A percentile compares a stretch with the other conserved stretches of the same genome.
Evolutionary conservation across 1,140 invertebrate genomes (phyloP).

Genomic region (Daktulosphaira vitifoliae): DNA sequence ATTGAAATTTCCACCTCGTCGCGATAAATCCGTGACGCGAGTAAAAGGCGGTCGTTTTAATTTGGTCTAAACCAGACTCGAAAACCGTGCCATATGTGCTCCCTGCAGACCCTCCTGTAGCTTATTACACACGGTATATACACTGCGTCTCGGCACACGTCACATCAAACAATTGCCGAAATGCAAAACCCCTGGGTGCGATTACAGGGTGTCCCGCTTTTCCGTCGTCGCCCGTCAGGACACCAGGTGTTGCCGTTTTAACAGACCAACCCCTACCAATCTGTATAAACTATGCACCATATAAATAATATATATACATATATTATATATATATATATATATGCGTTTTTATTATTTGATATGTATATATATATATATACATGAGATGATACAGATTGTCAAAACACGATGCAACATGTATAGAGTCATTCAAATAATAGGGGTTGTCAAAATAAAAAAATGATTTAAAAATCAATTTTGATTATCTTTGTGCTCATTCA

Average conservation of each 20-base stretch:
- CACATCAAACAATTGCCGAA: slow-evolving; percentile 29
- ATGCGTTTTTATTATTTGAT: no score
- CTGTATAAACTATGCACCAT: no score
- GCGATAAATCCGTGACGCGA: slow-evolving; percentile 14
- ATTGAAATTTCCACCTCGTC: slow-evolving; percentile 21
- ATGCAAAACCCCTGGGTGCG: slow-evolving; percentile 27
- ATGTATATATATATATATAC: no score
- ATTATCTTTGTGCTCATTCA: no score
- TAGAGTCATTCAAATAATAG: background rate
- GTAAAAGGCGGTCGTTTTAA: slow-evolving; percentile 17
- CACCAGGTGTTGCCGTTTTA: slow-evolving; percentile 25
- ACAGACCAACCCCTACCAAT: background rate
- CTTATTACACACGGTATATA: background rate
- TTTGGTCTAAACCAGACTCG: slow-evolving; percentile 10
- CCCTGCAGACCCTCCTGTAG: background rate
- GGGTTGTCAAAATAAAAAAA: no score
- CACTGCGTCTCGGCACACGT: slow-evolving; percentile 1
- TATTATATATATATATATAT: no score
- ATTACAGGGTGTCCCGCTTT: background rate
- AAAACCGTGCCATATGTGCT: slow-evolving; percentile 26
- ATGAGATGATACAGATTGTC: slow-evolving; percentile 27
- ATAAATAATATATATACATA: background rate
- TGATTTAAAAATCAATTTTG: no score
- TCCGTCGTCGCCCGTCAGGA: background rate
- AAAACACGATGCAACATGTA: slow-evolving; percentile 17